Percentiles rank a stretch among this genome's conserved stretches.
These are phyloP conservation scores for Salvator merianae DNA, from an alignment of 2,113 vertebrate species.

Conservation along the genomic window DNA sequence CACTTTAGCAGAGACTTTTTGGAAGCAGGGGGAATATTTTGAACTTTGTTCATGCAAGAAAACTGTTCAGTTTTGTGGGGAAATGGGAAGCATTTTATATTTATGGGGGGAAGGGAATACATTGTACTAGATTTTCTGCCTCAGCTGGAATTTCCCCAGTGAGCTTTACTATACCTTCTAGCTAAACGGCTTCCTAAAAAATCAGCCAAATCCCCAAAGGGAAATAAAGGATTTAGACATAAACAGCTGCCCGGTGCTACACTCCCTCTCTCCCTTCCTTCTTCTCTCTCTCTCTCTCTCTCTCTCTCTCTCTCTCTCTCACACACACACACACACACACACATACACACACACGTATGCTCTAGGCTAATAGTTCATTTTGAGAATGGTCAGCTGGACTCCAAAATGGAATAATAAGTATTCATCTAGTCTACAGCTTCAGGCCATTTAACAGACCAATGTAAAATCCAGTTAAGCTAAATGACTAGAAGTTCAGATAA, in stretches of 20 bases:
- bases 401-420: background rate
- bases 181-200: constrained; percentile 43
- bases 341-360: too few relatives aligned
- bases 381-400: background rate
- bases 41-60: too few relatives aligned
- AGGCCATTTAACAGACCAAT: background rate
- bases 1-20: constrained; percentile 25
- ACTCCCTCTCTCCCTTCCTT: constrained; percentile 1
- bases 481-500: background rate
- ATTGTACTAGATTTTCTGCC: constrained; percentile 29
- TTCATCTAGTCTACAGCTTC: background rate
- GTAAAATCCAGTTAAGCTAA: background rate
- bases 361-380: background rate
- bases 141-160: constrained; percentile 50
- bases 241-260: constrained; percentile 36
- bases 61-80: too few relatives aligned
- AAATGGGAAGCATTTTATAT: background rate
- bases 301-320: background rate
- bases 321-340: too few relatives aligned
- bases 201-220: constrained; percentile 48
- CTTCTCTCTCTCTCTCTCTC: background rate
- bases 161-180: constrained; percentile 52
- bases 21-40: background rate
- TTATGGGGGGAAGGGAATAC: constrained; percentile 1
- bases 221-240: constrained; percentile 26